Evolutionary conservation across 2,113 vertebrate genomes (phyloP).

Genomic region (Electrona antarctica): DNA sequence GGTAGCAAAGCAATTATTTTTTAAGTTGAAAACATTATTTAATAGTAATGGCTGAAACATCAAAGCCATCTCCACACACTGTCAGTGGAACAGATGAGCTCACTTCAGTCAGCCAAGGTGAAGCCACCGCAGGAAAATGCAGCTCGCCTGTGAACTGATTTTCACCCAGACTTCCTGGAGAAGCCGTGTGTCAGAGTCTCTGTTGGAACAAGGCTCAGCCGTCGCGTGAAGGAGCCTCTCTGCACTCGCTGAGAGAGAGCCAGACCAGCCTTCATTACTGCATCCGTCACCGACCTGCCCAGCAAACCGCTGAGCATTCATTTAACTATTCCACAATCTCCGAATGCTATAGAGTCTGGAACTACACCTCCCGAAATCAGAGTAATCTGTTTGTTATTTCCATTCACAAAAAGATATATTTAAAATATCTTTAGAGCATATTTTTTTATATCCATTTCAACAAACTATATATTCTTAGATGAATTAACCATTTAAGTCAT

Average conservation of each 20-base stretch:
- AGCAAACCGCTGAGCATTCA: neutral
- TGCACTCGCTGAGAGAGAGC: neutral
- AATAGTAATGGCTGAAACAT: constrained; percentile 79
- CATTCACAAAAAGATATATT: too few species aligned
- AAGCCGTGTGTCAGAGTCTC: constrained; percentile 37
- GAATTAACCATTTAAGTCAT: too few species aligned
- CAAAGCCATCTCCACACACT: constrained; percentile 71
- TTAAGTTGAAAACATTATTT: constrained; percentile 76
- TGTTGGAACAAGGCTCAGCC: neutral
- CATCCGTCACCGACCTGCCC: neutral
- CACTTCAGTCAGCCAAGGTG: constrained; percentile 73
- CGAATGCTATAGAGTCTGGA: too few species aligned
- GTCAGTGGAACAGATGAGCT: constrained; percentile 73
- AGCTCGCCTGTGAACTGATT: constrained; percentile 61
- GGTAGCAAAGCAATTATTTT: constrained; percentile 72
- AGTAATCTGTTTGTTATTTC: too few species aligned
- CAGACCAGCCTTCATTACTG: too few species aligned
- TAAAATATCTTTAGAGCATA: too few species aligned
- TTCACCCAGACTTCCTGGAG: constrained; percentile 50
- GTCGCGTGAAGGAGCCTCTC: neutral
- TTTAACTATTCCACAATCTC: too few species aligned
- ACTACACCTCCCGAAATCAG: too few species aligned
- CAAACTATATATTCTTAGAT: too few species aligned
- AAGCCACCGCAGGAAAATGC: constrained; percentile 59
- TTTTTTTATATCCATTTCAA: too few species aligned